Conservation (phyloP, 2,797 vertebrate species). For the Galagoides demidoff region DNA sequence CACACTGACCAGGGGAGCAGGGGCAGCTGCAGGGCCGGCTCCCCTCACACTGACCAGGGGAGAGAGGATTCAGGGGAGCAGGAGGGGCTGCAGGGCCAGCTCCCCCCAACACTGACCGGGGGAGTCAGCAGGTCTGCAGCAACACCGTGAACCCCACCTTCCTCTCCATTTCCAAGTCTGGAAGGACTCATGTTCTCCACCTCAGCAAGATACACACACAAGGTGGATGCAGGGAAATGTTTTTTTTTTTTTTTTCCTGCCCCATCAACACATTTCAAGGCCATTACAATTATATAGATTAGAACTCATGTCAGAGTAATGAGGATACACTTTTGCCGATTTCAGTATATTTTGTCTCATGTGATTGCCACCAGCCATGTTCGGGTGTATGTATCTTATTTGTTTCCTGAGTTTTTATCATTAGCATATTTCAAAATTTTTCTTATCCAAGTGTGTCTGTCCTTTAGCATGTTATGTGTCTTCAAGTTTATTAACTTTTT, state of each 20-base stretch:
- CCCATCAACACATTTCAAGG: not conserved
- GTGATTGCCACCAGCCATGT: not conserved
- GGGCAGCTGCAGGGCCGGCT: no score
- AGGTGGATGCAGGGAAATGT: not conserved
- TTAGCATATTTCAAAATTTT: not conserved
- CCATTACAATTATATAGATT: not conserved
- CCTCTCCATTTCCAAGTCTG: not conserved
- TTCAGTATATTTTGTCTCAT: not conserved
- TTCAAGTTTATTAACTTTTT: not conserved
- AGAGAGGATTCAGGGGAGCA: not conserved
- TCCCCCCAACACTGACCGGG: not conserved
- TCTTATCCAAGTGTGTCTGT: not conserved
- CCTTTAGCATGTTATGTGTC: not conserved
- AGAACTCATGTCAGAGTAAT: not conserved
- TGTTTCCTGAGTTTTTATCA: not conserved
- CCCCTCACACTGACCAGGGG: no score
- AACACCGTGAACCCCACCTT: not conserved
- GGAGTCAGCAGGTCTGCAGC: not conserved
- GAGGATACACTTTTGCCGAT: not conserved
- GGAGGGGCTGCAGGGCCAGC: not conserved
- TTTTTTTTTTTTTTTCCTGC: not conserved
- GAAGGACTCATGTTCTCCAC: not conserved
- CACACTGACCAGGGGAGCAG: no score
- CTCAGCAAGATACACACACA: not conserved
- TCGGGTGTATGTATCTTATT: not conserved